phyloP scores from a whole-genome alignment of 2,113 vertebrate genomes.

The Cyanoderma ruficeps region DNA sequence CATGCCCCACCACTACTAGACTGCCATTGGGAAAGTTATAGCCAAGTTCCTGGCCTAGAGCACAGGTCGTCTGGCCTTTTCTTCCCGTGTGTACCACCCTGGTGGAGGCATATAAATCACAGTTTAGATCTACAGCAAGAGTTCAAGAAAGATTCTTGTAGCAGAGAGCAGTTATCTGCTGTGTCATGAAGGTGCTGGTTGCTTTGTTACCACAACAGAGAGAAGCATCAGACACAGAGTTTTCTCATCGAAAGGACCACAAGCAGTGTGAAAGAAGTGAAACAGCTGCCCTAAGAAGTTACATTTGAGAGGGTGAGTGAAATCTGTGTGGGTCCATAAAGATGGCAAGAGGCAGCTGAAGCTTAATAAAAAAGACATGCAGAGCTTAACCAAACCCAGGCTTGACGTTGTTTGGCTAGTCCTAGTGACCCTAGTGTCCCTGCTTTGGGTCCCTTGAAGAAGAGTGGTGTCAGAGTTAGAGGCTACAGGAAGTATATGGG shows the following conservation, averaged over 20 bases:
- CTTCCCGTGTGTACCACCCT: accelerated
- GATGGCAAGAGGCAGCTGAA: background rate
- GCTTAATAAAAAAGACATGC: background rate
- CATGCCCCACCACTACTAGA: background rate
- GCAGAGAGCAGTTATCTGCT: background rate
- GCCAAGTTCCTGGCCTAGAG: background rate
- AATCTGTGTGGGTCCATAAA: background rate
- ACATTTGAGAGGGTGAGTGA: background rate
- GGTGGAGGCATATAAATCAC: background rate
- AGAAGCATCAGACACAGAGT: background rate
- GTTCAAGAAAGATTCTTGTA: background rate
- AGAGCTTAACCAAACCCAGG: background rate
- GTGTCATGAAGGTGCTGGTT: background rate
- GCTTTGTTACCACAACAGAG: background rate
- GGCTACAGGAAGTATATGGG: background rate
- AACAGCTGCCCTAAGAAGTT: background rate
- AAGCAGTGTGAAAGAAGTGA: background rate
- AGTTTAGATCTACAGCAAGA: background rate
- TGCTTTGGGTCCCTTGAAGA: background rate
- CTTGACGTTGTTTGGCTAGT: accelerated
- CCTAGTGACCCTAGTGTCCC: too few relatives aligned
- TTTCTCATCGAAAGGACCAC: background rate
- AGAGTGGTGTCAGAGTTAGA: background rate
- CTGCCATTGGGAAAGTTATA: background rate
- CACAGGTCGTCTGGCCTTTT: background rate